These are phyloP conservation scores for Murina feae DNA, from an alignment of 2,113 vertebrate genomes.

Conservation along the genomic window DNA sequence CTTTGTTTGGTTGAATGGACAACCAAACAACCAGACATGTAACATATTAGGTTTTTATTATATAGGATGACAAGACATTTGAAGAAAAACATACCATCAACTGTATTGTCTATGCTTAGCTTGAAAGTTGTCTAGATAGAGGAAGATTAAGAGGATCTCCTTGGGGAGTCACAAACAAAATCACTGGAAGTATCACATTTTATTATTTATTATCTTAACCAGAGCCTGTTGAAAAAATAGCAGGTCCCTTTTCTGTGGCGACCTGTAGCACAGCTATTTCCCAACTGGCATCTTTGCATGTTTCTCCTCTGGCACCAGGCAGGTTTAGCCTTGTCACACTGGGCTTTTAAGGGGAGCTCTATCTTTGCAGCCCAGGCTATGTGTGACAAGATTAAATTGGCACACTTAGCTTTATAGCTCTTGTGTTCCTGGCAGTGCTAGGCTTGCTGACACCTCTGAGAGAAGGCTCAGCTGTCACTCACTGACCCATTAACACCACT, in stretches of 20 bases:
- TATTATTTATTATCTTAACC: neutral
- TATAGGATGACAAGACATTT: slow-evolving; percentile 6
- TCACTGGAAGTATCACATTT: neutral
- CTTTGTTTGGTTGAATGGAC: too few relatives aligned
- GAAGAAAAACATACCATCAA: neutral
- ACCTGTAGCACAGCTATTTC: slow-evolving; percentile 68
- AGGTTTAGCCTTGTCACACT: slow-evolving; percentile 64
- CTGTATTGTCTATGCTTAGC: neutral
- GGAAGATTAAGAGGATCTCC: neutral
- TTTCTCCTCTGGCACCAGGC: slow-evolving; percentile 65
- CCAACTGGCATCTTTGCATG: slow-evolving; percentile 76
- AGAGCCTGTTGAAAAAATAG: neutral
- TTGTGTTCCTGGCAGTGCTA: slow-evolving; percentile 78
- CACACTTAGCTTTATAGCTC: slow-evolving; percentile 75
- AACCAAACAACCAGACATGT: too few relatives aligned
- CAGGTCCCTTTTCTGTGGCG: neutral
- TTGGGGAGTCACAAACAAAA: neutral
- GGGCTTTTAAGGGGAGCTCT: slow-evolving; percentile 69
- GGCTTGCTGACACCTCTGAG: slow-evolving; percentile 76
- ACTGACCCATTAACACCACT: slow-evolving; percentile 82
- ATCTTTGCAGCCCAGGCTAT: slow-evolving; percentile 74
- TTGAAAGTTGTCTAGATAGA: slow-evolving; percentile 10
- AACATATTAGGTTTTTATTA: too few relatives aligned
- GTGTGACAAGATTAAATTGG: slow-evolving; percentile 83
- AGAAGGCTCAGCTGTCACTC: slow-evolving; percentile 85